Conservation (phyloP, 2,888 invertebrate genomes). For the Micropterix aruncella region DNA sequence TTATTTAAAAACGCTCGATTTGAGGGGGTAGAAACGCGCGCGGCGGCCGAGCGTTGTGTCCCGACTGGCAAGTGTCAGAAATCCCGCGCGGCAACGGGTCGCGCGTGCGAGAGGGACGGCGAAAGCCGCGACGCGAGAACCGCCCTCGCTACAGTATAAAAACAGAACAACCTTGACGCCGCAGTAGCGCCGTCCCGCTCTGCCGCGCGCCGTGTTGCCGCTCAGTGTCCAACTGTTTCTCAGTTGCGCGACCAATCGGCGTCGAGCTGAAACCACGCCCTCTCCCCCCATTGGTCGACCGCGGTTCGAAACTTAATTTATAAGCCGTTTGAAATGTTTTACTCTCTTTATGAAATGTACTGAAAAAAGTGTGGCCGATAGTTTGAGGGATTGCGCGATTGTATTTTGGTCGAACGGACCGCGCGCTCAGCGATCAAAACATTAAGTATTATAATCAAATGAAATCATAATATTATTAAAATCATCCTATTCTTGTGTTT, state of each 20-base stretch:
- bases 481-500: too few relatives aligned
- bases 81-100: slow-evolving; percentile 21
- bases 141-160: slow-evolving; percentile 11
- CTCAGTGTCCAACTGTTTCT: slow-evolving; percentile 37
- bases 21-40: background rate
- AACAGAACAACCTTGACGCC: slow-evolving; percentile 30
- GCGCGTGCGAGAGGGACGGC: slow-evolving; percentile 20
- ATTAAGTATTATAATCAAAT: too few relatives aligned
- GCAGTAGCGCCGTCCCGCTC: slow-evolving; percentile 25
- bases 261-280: slow-evolving; percentile 21
- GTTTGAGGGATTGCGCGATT: too few relatives aligned
- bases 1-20: background rate
- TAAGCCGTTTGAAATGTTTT: slow-evolving; percentile 36
- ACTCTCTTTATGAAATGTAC: slow-evolving; percentile 22
- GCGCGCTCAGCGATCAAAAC: too few relatives aligned
- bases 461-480: too few relatives aligned
- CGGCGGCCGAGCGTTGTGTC: background rate
- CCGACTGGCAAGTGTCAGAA: slow-evolving; percentile 15
- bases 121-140: slow-evolving; percentile 22
- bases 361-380: too few relatives aligned
- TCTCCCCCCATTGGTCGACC: slow-evolving; percentile 22
- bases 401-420: too few relatives aligned
- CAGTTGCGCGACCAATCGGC: slow-evolving; percentile 28
- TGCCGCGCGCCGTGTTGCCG: slow-evolving; percentile 21
- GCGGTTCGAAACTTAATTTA: slow-evolving; percentile 36